phyloP scores from a whole-genome alignment of 2,113 vertebrate species.

The Cynopterus brachyotis region DNA sequence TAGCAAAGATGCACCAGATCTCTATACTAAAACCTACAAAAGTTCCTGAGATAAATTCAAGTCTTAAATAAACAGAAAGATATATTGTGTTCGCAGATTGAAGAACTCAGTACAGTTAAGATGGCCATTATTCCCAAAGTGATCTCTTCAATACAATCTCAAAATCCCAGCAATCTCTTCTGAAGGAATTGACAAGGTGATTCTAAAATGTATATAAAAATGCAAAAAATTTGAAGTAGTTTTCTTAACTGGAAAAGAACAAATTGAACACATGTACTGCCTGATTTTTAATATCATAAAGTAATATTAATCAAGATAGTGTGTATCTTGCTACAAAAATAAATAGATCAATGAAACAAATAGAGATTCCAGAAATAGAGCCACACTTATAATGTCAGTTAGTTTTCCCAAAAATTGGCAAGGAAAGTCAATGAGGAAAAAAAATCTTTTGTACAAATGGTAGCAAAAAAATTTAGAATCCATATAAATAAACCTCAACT shows the following conservation, averaged over 20 bases:
- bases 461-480: neutral
- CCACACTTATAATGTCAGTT: neutral
- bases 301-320: neutral
- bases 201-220: neutral
- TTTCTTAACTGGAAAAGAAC: neutral
- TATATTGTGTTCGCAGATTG: neutral
- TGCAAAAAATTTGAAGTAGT: neutral
- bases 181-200: neutral
- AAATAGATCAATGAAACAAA: neutral
- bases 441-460: neutral
- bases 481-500: neutral
- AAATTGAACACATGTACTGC: neutral
- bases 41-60: neutral
- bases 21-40: neutral
- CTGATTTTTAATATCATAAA: neutral
- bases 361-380: neutral
- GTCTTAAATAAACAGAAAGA: neutral
- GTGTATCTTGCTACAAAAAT: neutral
- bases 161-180: neutral
- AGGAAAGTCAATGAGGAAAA: neutral
- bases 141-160: neutral
- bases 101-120: neutral
- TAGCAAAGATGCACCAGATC: neutral
- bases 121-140: neutral
- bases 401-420: neutral